phyloP scores from a whole-genome alignment of 2,888 invertebrate genomes.

The Aromia moschata region DNA sequence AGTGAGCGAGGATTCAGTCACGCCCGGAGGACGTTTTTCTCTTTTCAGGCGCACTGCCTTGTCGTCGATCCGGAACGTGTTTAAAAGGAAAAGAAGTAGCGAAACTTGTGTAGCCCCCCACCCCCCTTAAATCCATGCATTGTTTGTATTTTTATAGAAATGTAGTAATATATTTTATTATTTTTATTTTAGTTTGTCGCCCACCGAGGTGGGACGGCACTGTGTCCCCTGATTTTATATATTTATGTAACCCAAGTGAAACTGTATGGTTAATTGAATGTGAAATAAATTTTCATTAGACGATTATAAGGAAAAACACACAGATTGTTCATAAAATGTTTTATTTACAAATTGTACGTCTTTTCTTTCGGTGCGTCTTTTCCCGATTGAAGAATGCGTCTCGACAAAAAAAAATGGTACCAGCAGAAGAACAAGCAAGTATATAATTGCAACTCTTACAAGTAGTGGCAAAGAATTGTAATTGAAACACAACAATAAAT shows the following conservation, averaged over 20 bases:
- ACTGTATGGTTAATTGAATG: slow-evolving; percentile 53
- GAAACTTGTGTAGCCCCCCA: no score
- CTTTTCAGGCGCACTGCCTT: no score
- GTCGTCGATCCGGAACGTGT: no score
- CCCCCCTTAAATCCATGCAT: slow-evolving; percentile 36
- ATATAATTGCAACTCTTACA: no score
- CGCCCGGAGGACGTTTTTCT: not conserved
- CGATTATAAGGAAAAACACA: slow-evolving; percentile 32
- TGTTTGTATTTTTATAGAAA: slow-evolving; percentile 52
- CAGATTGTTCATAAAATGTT: slow-evolving; percentile 23
- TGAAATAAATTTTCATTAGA: slow-evolving; percentile 53
- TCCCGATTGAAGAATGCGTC: no score
- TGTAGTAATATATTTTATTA: slow-evolving; percentile 51
- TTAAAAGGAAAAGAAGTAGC: no score
- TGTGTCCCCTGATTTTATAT: slow-evolving; percentile 52
- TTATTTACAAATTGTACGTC: slow-evolving; percentile 5
- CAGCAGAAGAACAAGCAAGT: no score
- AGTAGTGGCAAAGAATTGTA: no score
- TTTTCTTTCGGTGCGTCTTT: not conserved
- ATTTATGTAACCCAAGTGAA: slow-evolving; percentile 51
- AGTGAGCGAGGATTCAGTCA: not conserved
- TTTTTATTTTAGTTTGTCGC: slow-evolving; percentile 27
- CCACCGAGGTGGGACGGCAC: slow-evolving; percentile 44
- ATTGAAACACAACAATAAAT: no score
- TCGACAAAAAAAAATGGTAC: no score